Conservation (phyloP, 2,888 invertebrate species). For the Erebia epiphron region DNA sequence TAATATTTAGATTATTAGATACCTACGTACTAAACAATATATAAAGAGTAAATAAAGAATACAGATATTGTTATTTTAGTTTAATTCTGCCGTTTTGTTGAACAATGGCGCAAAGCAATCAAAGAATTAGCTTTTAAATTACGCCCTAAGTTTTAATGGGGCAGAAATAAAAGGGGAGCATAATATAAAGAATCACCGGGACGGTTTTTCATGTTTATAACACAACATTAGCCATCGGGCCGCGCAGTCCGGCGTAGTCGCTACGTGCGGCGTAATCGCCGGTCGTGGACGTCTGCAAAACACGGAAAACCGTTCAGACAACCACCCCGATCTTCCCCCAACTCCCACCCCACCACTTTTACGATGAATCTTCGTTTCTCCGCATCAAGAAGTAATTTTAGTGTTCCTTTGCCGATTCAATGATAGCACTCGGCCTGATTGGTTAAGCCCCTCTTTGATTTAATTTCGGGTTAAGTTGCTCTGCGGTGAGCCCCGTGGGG, state of each 20-base stretch:
- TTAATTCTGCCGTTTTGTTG: no score
- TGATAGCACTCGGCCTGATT: slow-evolving; percentile 83
- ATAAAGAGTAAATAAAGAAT: no score
- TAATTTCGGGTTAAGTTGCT: slow-evolving; percentile 81
- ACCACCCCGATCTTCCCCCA: slow-evolving; percentile 50
- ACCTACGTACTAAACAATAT: no score
- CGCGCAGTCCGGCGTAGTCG: slow-evolving; percentile 59
- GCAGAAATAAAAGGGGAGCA: slow-evolving; percentile 49
- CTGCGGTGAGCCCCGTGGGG: slow-evolving; percentile 71
- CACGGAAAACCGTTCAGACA: slow-evolving; percentile 82
- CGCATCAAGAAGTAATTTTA: slow-evolving; percentile 83
- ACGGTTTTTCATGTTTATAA: slow-evolving; percentile 81
- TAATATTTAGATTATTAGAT: no score
- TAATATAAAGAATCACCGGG: slow-evolving; percentile 78
- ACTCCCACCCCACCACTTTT: slow-evolving; percentile 74
- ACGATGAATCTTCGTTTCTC: slow-evolving; percentile 83
- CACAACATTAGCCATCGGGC: slow-evolving; percentile 73
- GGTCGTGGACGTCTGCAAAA: slow-evolving; percentile 71
- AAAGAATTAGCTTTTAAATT: background rate
- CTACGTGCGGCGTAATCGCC: slow-evolving; percentile 76
- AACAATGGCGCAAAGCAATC: background rate
- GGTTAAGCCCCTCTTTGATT: slow-evolving; percentile 82
- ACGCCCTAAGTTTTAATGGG: slow-evolving; percentile 18
- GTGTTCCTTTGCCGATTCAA: slow-evolving; percentile 83
- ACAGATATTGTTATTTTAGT: no score